These are phyloP conservation scores for Amphipoea oculea DNA, from an alignment of 2,888 invertebrate species.

Conservation along the genomic window DNA sequence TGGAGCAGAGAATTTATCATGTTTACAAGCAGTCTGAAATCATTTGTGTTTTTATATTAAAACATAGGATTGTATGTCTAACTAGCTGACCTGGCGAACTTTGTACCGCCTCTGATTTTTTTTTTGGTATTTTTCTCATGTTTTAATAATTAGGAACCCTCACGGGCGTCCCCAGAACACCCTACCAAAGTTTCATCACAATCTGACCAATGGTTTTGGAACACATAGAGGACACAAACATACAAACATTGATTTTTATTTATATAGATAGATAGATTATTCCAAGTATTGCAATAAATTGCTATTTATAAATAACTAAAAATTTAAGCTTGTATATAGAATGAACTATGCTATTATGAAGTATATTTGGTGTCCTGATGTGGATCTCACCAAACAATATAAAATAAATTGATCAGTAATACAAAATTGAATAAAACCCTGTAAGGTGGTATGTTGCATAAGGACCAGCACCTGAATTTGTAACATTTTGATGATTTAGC, in stretches of 20 bases:
- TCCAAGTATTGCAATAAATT: background rate
- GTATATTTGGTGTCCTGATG: background rate
- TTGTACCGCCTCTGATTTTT: too few species aligned
- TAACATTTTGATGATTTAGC: background rate
- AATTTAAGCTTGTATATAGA: background rate
- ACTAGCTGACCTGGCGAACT: too few species aligned
- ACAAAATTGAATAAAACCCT: background rate
- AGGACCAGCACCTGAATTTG: background rate
- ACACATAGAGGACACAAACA: too few species aligned
- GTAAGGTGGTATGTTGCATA: background rate
- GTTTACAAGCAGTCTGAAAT: background rate
- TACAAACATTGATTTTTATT: too few species aligned
- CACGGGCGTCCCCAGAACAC: too few species aligned
- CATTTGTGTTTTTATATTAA: background rate
- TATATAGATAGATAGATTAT: too few species aligned
- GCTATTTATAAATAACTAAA: background rate
- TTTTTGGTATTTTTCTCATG: too few species aligned
- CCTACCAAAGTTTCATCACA: too few species aligned
- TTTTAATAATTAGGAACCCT: too few species aligned
- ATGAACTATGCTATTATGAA: background rate
- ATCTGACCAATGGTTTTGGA: too few species aligned
- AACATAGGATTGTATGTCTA: background rate
- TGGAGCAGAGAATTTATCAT: slow-evolving; percentile 13
- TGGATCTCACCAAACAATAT: background rate
- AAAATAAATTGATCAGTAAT: background rate